Evolutionary conservation across 1,140 invertebrate genomes (phyloP).

Genomic region (Neodiprion virginianus): DNA sequence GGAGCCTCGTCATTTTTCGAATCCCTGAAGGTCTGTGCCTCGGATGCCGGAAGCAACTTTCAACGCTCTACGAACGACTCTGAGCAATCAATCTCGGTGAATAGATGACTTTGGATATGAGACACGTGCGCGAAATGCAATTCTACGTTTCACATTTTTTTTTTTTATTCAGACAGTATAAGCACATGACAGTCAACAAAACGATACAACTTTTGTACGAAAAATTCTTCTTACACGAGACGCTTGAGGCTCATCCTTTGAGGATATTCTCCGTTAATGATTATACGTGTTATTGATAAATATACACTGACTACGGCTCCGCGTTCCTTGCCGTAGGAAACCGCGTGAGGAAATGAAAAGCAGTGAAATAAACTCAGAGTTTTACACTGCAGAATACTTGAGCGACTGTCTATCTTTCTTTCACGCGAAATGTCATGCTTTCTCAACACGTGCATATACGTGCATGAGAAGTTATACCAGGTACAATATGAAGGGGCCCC

Average conservation of each 20-base stretch:
- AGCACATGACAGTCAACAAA: no score
- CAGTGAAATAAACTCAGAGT: conserved; percentile 12
- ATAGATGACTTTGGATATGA: no score
- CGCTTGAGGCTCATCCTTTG: conserved; percentile 6
- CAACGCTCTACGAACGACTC: no score
- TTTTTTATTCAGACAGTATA: no score
- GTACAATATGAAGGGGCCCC: background rate
- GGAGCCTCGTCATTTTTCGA: no score
- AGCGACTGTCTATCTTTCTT: background rate
- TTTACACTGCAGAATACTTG: background rate
- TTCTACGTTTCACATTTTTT: no score
- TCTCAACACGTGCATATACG: conserved; percentile 42
- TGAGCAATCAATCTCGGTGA: no score
- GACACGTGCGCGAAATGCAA: no score
- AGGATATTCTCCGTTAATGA: background rate
- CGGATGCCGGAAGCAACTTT: no score
- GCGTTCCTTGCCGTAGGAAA: background rate
- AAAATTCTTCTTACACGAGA: conserved; percentile 11
- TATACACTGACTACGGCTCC: background rate
- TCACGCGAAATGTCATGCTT: conserved; percentile 46
- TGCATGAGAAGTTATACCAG: no score
- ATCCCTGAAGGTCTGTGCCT: no score
- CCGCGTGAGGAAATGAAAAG: conserved; percentile 31
- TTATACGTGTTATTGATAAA: no score
- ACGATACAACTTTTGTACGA: background rate